Conservation (phyloP, 2,113 vertebrate genomes). For the Aldabrachelys gigantea region DNA sequence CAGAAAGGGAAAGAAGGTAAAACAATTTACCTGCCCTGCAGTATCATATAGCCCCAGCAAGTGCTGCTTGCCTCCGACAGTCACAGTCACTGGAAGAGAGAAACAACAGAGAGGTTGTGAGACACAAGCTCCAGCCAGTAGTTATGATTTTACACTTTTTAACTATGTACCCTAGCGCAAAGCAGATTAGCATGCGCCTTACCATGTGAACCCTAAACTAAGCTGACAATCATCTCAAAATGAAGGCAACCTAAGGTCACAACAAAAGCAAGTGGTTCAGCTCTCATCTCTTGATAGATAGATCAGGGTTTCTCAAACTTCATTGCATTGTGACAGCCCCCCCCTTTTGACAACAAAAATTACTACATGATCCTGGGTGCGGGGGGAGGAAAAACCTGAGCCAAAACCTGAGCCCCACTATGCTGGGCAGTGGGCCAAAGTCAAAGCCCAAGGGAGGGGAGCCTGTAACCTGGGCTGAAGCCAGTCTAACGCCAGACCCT, state of each 20-base stretch:
- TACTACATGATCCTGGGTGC: no score
- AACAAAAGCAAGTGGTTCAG: slow-evolving; percentile 17
- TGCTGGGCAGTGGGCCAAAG: no score
- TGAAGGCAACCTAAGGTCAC: background rate
- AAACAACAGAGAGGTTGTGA: slow-evolving; percentile 38
- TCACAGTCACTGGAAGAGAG: slow-evolving; percentile 85
- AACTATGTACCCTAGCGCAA: background rate
- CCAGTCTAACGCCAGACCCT: no score
- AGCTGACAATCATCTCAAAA: background rate
- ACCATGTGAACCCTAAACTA: background rate
- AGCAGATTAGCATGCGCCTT: background rate
- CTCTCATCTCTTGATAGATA: background rate
- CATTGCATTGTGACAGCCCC: no score
- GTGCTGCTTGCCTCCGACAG: slow-evolving; percentile 89
- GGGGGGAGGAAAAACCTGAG: no score
- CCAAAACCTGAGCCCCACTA: no score
- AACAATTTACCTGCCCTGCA: slow-evolving; percentile 87
- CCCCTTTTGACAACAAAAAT: no score
- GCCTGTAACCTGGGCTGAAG: no score
- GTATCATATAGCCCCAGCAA: slow-evolving; percentile 91
- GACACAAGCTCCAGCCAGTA: background rate
- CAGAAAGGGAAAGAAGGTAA: background rate
- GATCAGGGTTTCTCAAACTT: no score
- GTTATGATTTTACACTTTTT: background rate
- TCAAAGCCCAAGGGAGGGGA: no score